Conservation (phyloP, 2,888 invertebrate species). For the Perdita meconis region DNA sequence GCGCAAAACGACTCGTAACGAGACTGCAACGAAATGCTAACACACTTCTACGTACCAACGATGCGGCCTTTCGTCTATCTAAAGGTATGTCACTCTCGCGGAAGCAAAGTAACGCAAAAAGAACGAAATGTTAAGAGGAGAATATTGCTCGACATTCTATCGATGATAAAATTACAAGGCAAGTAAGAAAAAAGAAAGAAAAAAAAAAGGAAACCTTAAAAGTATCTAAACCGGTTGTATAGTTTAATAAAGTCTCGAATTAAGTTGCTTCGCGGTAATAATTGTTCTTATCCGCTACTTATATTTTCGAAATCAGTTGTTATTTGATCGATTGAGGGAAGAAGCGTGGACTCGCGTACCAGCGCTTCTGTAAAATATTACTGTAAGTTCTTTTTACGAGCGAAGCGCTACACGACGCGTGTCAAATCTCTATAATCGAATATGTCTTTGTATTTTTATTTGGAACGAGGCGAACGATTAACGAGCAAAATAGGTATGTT, state of each 20-base stretch:
- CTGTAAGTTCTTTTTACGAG: constrained; percentile 24
- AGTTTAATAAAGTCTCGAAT: constrained; percentile 7
- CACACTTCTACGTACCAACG: background rate
- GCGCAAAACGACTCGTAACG: background rate
- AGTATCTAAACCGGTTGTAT: constrained; percentile 19
- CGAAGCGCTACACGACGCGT: background rate
- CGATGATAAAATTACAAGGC: background rate
- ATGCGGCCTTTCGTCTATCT: background rate
- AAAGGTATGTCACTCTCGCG: background rate
- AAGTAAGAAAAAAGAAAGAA: constrained; percentile 4
- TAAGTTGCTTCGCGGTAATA: background rate
- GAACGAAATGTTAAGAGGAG: constrained; percentile 10
- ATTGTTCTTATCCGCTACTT: constrained; percentile 52
- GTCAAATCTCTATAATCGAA: no score
- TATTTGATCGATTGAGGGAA: constrained; percentile 76
- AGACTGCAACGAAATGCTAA: background rate
- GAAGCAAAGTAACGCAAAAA: background rate
- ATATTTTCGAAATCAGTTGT: constrained; percentile 75
- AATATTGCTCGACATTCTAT: constrained; percentile 1
- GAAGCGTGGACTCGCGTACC: constrained; percentile 38
- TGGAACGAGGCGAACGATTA: background rate
- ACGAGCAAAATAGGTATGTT: background rate
- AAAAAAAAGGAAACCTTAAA: background rate
- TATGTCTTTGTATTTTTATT: background rate
- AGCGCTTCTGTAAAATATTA: constrained; percentile 36